Conservation (phyloP, 2,797 vertebrate species). For the Myotis pilosus region DNA sequence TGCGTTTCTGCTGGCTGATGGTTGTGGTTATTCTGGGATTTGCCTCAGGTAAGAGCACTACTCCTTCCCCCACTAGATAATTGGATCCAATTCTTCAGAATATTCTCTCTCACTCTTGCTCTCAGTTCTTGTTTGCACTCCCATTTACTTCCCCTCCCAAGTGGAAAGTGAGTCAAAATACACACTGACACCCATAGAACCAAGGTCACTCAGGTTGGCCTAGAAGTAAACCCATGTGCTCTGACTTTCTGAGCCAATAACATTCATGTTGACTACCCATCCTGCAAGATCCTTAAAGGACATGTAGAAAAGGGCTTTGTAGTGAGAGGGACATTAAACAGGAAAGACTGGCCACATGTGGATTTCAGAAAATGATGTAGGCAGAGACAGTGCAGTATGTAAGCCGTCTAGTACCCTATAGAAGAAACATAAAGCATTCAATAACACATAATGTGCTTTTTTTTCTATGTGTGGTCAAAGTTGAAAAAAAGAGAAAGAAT, state of each 20-base stretch:
- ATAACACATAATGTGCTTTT: not conserved
- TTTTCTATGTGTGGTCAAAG: not conserved
- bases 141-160: not conserved
- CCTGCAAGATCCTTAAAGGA: not conserved
- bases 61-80: not conserved
- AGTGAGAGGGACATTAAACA: not conserved
- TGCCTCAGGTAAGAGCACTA: constrained; percentile 88
- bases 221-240: not conserved
- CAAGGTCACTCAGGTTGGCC: not conserved
- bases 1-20: constrained; percentile 96
- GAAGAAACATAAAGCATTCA: not conserved
- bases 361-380: not conserved
- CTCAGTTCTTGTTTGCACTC: not conserved
- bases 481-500: not conserved
- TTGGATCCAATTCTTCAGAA: not conserved
- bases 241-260: not conserved
- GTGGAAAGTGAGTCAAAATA: not conserved
- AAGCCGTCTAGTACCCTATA: not conserved
- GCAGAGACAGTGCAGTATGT: not conserved
- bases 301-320: not conserved
- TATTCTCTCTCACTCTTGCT: not conserved
- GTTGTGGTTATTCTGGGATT: constrained; percentile 94
- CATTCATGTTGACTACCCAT: not conserved
- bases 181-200: not conserved
- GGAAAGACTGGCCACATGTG: not conserved